Evolutionary conservation across 53 echinoderm and acorn worm genomes (phyloP).

Genomic region (Holothuria scabra): DNA sequence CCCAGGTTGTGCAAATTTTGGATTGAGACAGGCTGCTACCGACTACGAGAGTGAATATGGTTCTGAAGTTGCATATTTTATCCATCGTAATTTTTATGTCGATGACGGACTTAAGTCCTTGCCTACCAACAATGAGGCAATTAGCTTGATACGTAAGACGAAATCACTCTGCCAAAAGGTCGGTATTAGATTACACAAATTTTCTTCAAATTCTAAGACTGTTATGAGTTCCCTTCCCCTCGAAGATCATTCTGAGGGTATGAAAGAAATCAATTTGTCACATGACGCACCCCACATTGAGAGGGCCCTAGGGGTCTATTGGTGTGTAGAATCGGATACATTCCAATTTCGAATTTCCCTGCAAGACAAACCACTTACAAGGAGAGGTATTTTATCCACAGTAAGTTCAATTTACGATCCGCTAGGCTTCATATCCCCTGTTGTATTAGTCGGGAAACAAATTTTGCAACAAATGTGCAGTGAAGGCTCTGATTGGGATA

Average conservation of each 20-base stretch:
- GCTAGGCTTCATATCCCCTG: slow-evolving; percentile 56
- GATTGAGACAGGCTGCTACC: slow-evolving; percentile 39
- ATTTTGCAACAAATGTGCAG: slow-evolving; percentile 70
- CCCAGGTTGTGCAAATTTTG: slow-evolving; percentile 65
- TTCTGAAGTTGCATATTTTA: slow-evolving; percentile 56
- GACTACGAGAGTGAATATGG: background rate
- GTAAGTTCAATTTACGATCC: slow-evolving; percentile 76
- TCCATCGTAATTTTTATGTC: no score
- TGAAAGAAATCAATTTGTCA: slow-evolving; percentile 42
- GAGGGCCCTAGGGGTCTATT: slow-evolving; percentile 53
- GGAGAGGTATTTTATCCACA: slow-evolving; percentile 57
- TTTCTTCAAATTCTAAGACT: slow-evolving; percentile 52
- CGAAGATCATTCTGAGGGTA: slow-evolving; percentile 50
- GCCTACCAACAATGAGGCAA: slow-evolving; percentile 51
- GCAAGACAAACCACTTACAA: slow-evolving; percentile 31
- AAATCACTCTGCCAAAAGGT: slow-evolving; percentile 44
- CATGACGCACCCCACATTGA: slow-evolving; percentile 41
- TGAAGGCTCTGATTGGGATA: no score
- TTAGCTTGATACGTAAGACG: slow-evolving; percentile 46
- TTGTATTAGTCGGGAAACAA: slow-evolving; percentile 62
- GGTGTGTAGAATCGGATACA: slow-evolving; percentile 55
- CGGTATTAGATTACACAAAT: slow-evolving; percentile 63
- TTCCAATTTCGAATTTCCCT: slow-evolving; percentile 49
- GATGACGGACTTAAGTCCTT: slow-evolving; percentile 68
- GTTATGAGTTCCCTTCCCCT: slow-evolving; percentile 56